Evolutionary conservation across 2,113 vertebrate species (phyloP), one percentile per base, ranked within the genome.

Genomic region (Tricholaema leucomelas): DNA sequence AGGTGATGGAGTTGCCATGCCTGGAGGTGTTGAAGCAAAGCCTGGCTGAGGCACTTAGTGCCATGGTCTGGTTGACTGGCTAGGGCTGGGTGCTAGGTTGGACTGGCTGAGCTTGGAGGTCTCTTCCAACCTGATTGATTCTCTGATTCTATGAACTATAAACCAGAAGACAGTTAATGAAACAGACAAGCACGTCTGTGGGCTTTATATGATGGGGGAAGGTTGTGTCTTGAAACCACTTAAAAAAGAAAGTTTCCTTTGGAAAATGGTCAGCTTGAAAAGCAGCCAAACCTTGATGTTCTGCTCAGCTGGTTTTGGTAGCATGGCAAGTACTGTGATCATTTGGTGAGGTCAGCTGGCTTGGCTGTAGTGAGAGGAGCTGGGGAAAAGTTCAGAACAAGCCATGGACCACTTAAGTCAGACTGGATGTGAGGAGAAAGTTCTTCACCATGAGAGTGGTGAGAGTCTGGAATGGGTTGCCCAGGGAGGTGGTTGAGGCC

Each of bases 241-340:
- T 55, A 1, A 35, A 74, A 61, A 69, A 23, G 8, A 40, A 63
- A 46, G 61, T 83, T 70, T 89, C 52, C 50, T 86, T 56, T 67
- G 87, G 70, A 83, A 66, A 48, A 67, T 3, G 66, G 54, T 87
- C 58, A 67, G 58, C 92, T 94, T 85, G 64, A 88, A 94, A 94
- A 93, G 70, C 20, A 81, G 73, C 64, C 11, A 73, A 93, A 75
- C 44, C 55, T 60, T 36, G 74, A 72, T 66, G 44, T 73, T 93
- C 92, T 77, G 81, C 81, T 94, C 52, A 27, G 91, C 76, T 91
- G 87, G 40, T 86, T 42, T 44, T 61, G 18, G 13, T 30, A n/a
- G 82, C 7, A 12, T 35, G 72, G 15, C 21, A 70, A 60, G 84
- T 67, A 75, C 13, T 73, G 2, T 0, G 28, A 12, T 67, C 38